A percentile compares a stretch with the other conserved stretches of the same genome.
phyloP scores from a whole-genome alignment of 2,797 vertebrate species.

The Bovichtus diacanthus region DNA sequence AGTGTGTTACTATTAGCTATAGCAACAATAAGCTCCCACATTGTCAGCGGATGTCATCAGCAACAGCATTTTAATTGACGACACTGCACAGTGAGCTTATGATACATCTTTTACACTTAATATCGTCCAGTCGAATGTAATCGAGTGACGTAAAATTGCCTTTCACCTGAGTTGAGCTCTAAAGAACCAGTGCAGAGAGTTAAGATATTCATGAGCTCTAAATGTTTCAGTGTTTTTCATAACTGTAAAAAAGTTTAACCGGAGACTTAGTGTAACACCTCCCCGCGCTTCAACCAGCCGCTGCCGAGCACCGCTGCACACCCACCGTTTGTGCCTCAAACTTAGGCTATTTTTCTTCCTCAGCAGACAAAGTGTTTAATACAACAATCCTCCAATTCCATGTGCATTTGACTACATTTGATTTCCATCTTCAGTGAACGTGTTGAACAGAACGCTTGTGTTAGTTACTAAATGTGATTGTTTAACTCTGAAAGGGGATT shows the following conservation, averaged over 20 bases:
- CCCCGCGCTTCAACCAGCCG: conserved; percentile 20
- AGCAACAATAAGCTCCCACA: not conserved
- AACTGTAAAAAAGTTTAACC: conserved; percentile 34
- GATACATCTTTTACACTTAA: conserved; percentile 5
- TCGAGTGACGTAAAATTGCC: not conserved
- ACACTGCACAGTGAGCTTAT: not conserved
- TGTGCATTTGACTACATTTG: conserved; percentile 5
- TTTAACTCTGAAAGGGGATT: conserved; percentile 29
- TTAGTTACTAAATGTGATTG: not conserved
- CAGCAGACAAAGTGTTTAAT: conserved; percentile 9
- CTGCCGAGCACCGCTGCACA: conserved; percentile 35
- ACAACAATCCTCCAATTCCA: not conserved
- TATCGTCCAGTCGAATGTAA: not conserved
- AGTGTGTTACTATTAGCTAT: not conserved
- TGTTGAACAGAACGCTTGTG: not conserved
- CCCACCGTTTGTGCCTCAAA: conserved; percentile 14
- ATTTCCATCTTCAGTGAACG: conserved; percentile 11
- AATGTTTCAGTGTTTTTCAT: conserved; percentile 43
- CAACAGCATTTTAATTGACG: not conserved
- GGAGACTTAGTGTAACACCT: conserved; percentile 17
- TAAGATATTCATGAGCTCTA: conserved; percentile 49
- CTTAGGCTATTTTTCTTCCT: not conserved
- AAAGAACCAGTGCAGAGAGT: conserved; percentile 20
- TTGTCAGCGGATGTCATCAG: not conserved
- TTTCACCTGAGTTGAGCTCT: conserved; percentile 9